Evolutionary conservation across 2,113 vertebrate genomes (phyloP).

Genomic region (Tyrannus savana): DNA sequence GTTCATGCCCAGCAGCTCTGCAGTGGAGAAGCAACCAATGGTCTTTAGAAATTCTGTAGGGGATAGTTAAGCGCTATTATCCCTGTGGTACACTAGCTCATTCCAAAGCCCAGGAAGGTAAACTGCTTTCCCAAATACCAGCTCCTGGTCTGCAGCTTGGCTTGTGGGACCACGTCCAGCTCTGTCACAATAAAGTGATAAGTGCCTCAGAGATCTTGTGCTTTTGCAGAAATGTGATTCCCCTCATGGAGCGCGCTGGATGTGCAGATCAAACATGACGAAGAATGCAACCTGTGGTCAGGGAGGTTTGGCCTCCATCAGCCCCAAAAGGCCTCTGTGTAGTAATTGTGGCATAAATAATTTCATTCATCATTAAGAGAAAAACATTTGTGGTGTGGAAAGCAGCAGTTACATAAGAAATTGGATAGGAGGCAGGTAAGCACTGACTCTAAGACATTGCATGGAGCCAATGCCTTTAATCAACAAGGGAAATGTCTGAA

Average conservation of each 20-base stretch:
- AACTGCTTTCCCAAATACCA: neutral
- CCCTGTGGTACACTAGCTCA: neutral
- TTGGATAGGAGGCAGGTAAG: constrained; percentile 48
- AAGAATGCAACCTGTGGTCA: constrained; percentile 38
- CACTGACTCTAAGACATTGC: neutral
- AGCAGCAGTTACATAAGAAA: constrained; percentile 42
- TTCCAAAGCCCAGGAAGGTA: neutral
- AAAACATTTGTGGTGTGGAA: constrained; percentile 29
- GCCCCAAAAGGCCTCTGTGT: neutral
- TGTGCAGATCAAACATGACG: constrained; percentile 22
- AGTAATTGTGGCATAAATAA: constrained; percentile 27
- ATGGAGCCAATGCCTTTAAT: constrained; percentile 47
- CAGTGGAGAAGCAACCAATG: neutral
- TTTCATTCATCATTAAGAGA: constrained; percentile 24
- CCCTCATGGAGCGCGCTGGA: neutral
- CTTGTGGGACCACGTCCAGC: neutral
- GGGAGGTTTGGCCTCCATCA: neutral
- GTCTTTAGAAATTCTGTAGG: neutral
- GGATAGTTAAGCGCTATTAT: neutral
- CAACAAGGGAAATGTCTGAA: constrained; percentile 56
- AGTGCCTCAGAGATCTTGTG: neutral
- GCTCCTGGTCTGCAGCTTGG: neutral
- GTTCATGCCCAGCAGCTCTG: neutral
- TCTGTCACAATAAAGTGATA: neutral
- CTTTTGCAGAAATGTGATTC: constrained; percentile 36